These are phyloP conservation scores for Phlogophora meticulosa DNA, from an alignment of 2,888 invertebrate genomes.

Conservation along the genomic window DNA sequence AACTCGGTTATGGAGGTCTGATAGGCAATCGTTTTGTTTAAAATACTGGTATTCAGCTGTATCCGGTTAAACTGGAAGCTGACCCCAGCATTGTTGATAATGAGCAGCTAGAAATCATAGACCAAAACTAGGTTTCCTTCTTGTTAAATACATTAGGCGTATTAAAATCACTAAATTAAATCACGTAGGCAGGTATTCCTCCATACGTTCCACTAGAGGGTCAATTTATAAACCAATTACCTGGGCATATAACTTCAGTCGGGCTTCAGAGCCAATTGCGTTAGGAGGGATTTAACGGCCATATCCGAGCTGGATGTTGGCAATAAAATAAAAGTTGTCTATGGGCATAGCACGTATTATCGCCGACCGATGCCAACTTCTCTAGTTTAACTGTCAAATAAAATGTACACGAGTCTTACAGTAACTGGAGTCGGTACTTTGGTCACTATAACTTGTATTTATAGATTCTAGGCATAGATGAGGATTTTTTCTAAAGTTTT, in stretches of 20 bases:
- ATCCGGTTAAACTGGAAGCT: no score
- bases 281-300: conserved; percentile 40
- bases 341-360: conserved; percentile 13
- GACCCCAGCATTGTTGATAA: no score
- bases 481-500: no score
- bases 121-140: not conserved
- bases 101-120: no score
- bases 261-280: conserved; percentile 30
- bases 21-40: no score
- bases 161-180: not conserved
- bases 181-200: conserved; percentile 4
- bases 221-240: conserved; percentile 29
- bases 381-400: conserved; percentile 16
- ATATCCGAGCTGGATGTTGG: conserved; percentile 7
- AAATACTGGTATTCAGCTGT: no score
- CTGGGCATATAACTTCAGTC: conserved; percentile 27
- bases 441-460: conserved; percentile 2
- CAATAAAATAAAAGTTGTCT: conserved; percentile 36
- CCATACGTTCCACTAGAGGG: conserved; percentile 14
- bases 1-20: no score
- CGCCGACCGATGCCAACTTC: conserved; percentile 2
- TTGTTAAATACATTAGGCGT: no score
- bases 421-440: not conserved
- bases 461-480: not conserved
- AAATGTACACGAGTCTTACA: conserved; percentile 10